Evolutionary conservation across 2,888 invertebrate species (phyloP), one percentile per base, ranked within the genome.

Genomic region (Melipona bicolor): DNA sequence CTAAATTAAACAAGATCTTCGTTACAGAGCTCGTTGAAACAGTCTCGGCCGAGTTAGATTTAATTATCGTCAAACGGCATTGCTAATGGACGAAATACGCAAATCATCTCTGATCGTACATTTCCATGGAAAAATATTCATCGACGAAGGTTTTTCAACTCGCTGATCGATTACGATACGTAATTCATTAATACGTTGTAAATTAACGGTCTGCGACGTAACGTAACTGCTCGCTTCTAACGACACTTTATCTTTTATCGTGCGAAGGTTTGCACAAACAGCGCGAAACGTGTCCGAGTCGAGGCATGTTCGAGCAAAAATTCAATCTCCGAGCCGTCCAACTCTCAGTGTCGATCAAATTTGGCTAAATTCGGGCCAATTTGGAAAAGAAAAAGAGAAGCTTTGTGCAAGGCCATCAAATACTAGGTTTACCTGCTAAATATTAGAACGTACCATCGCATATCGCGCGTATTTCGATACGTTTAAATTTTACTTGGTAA

Each of bases 121-220:
- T 17, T 67, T 67, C 17, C 67, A 17, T 49, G 43, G 3, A 15
- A 43, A 13, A 24, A 27, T 13, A 6, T 59, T 36, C 36, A 21
- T 62, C 27, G 27, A 21, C 50, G 50, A 13, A 17, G 27, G 27
- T 71, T 62, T 50, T 36, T 27, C 52, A 77, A 61, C 32, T 71
- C 1, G 24, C 4, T 54, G 71, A 71, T 77, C 71, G 62, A 27
- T 27, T 27, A 27, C 27, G 27, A 27, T 19, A 4, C 27, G 49
- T 21, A 61, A 77, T 77, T 71, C 62, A 77, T 77, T 71, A 71
- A 77, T 77, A 71, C 62, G 21, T 21, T 11, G 27, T 27, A 52
- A 52, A 62, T 27, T 1, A 71, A 74, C 36, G 24, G 67, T 74
- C 64, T 27, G 64, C 43, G 56, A 79, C 27, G 49, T 62, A 62